These are phyloP conservation scores for Platycheirus rosarum DNA, from an alignment of 2,888 invertebrate species.

Conservation along the genomic window DNA sequence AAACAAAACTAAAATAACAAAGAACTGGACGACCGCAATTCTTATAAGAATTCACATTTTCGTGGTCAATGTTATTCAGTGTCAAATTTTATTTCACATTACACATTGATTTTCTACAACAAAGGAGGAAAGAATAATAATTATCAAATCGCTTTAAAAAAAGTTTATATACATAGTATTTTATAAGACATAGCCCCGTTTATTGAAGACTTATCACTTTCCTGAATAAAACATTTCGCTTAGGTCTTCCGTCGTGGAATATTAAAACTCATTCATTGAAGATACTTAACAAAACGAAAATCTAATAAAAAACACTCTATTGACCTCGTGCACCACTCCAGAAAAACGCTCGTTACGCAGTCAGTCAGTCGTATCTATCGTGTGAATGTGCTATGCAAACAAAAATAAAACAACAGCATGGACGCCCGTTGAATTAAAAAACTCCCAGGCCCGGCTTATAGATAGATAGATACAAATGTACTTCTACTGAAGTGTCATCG, in stretches of 20 bases:
- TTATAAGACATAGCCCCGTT: constrained; percentile 59
- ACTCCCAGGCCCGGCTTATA: background rate
- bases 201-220: constrained; percentile 53
- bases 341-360: constrained; percentile 74
- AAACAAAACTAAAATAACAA: background rate
- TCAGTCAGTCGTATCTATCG: constrained; percentile 40
- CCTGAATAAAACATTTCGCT: background rate
- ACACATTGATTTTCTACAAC: background rate
- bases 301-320: constrained; percentile 43
- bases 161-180: constrained; percentile 11
- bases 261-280: constrained; percentile 52
- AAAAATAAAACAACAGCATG: background rate
- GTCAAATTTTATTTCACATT: constrained; percentile 7
- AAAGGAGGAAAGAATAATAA: background rate
- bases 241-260: constrained; percentile 30
- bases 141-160: background rate
- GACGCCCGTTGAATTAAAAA: constrained; percentile 7
- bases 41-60: background rate
- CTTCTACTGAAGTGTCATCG: constrained; percentile 18
- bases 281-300: constrained; percentile 23
- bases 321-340: constrained; percentile 72
- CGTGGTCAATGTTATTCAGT: background rate
- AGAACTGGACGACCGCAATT: constrained; percentile 2
- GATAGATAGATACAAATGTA: background rate
- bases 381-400: constrained; percentile 10